Percentiles rank a stretch among this genome's conserved stretches.
These are phyloP conservation scores for Scaptomyza pallida DNA, from an alignment of 1,140 invertebrate genomes.

Conservation along the genomic window DNA sequence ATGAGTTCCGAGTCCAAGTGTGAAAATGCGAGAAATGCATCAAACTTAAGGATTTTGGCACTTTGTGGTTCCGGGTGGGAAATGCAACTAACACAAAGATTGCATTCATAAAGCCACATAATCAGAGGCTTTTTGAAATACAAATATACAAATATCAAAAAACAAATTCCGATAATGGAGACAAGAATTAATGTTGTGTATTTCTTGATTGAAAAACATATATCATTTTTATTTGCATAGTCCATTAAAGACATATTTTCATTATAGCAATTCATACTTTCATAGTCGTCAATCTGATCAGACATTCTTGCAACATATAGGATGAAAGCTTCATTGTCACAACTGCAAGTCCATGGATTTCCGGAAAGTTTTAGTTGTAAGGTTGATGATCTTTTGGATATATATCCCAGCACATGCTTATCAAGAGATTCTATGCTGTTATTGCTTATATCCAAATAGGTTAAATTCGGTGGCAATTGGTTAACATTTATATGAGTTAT, in stretches of 20 bases:
- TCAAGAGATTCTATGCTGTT: neutral
- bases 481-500: neutral
- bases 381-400: neutral
- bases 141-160: neutral
- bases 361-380: neutral
- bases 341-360: conserved; percentile 12
- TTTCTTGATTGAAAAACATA: neutral
- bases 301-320: neutral
- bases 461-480: neutral
- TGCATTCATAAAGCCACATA: neutral
- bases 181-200: neutral
- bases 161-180: neutral
- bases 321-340: neutral
- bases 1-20: neutral
- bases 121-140: neutral
- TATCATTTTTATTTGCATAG: neutral
- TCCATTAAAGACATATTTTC: neutral
- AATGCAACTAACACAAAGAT: conserved; percentile 5
- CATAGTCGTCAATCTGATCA: conserved; percentile 1
- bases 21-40: conserved; percentile 15
- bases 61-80: neutral
- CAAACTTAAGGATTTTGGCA: neutral
- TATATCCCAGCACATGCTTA: neutral
- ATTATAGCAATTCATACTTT: neutral
- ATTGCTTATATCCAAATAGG: conserved; percentile 3